Base-by-base conservation (phyloP, 2,113 vertebrate genomes). In the Platichthys flesus region DNA sequence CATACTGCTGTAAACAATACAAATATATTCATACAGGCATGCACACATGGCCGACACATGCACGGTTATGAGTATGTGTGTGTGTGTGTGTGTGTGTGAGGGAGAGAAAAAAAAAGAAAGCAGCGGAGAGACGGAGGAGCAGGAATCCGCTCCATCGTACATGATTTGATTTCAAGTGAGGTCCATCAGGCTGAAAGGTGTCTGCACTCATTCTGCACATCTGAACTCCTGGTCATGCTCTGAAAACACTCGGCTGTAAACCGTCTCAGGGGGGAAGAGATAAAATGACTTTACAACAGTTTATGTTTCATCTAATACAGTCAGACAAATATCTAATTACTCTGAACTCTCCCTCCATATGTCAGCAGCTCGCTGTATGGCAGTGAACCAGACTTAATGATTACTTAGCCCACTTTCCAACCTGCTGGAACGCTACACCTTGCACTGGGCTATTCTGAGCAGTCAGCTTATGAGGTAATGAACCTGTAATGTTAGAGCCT, bases 41-140 rank as follows among this genome's bases (percentile, higher is more conserved):
- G 52, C 80, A 77, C 86, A 89, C 84, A 80, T 86, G 74, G 75
- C 45, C 55, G 35, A 81, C 89, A 88, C 61, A 78, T 87, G 81
- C 67, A 83, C 26, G 6, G 26, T 52, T 23, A 67, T 20, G 60
- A 14, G 68, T 63, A 51, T 57, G 47, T 42, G 60, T 63, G 51
- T 57, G 51, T 14, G 31, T 24, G 54, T 26, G 52, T 23, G 60
- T 63, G 55, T 57, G 51, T 14, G 31, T 24, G 54, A 23, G 52
- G n/a, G 28, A 31, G 28, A 1, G 31, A 31, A 6, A 7, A 62
- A 66, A 71, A 16, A 54, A 57, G 26, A 37, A 64, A 74, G 76
- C n/a, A 21, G 68, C 26, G 3, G 16, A 62, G 75, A n/a, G 75
- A 57, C 64, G 71, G 67, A 60, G 61, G 56, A 78, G 67, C 2